Evolutionary conservation across 2,797 vertebrate species (phyloP), one percentile per base, ranked within the genome.

Genomic region (Cossypha dichroa): DNA sequence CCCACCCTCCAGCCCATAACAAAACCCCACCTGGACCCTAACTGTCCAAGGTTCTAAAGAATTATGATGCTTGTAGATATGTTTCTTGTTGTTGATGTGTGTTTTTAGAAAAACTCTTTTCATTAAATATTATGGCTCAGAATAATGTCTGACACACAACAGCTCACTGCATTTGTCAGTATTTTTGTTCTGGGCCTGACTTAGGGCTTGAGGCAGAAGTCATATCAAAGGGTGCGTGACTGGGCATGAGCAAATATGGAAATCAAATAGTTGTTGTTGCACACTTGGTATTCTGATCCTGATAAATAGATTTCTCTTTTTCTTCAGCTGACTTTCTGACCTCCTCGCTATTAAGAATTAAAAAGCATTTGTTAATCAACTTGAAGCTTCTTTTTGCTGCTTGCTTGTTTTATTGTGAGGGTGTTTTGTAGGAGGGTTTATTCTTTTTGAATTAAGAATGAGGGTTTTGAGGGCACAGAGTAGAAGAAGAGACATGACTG

Each of bases 201-300:
- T 25, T 73, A 3, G 3, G 9, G 3, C 10, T 90, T 31, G 26
- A 55, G 29, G 25, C 29, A 29, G 38, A 60, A 36, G 11, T 43
- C 2, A 11, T 13, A 2, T 3, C 2, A 31, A 29, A 60, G 31
- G 4, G 10, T 62, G 5, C 16, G 5, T 40, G 11, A 38, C 16
- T 74, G 28, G 40, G 15, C 28, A 9, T 19, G 41, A 60, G 18
- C 23, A 51, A 81, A 59, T 51, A 49, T 58, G 43, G 49, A 75
- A 59, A 68, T 75, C 9, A 52, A 17, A 7, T 9, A 49, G 9
- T 69, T 78, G 31, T 25, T 8, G 5, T 21, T 36, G 31, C 51
- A 41, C 11, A 19, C 6, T 67, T n/a, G 12, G 4, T 55, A 15
- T 90, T 90, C 14, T 40, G 51, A 38, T 62, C 22, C 33, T 76